These are phyloP conservation scores for Drosophila persimilis DNA, from an alignment of 1,140 invertebrate species.

Conservation along the genomic window DNA sequence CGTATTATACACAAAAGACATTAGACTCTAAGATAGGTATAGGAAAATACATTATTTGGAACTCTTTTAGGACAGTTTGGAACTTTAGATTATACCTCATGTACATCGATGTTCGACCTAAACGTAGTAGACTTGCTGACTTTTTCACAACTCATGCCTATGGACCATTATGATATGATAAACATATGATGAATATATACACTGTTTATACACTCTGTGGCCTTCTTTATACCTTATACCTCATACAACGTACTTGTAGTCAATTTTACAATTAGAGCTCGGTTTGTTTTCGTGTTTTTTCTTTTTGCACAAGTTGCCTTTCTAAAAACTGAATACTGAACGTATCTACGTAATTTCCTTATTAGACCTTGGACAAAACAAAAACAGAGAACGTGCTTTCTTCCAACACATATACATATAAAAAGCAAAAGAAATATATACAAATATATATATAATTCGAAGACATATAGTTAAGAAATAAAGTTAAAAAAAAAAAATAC, in stretches of 20 bases:
- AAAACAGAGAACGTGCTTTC: slow-evolving; percentile 45
- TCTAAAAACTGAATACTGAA: slow-evolving; percentile 35
- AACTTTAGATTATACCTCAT: slow-evolving; percentile 29
- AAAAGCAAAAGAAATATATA: slow-evolving; percentile 18
- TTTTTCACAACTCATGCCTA: slow-evolving; percentile 64
- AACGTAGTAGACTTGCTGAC: slow-evolving; percentile 65
- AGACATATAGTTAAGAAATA: slow-evolving; percentile 22
- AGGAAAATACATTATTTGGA: slow-evolving; percentile 10
- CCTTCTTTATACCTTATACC: slow-evolving; percentile 75
- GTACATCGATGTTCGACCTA: slow-evolving; percentile 49
- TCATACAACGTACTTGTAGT: slow-evolving; percentile 80
- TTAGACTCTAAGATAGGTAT: slow-evolving; percentile 22
- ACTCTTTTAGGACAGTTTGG: slow-evolving; percentile 16
- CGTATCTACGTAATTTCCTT: slow-evolving; percentile 52
- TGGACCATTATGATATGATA: slow-evolving; percentile 61
- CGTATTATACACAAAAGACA: slow-evolving; percentile 28
- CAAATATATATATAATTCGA: slow-evolving; percentile 27
- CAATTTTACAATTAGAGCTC: slow-evolving; percentile 65
- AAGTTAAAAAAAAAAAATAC: slow-evolving; percentile 3
- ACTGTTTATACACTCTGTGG: slow-evolving; percentile 75
- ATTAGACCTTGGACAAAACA: slow-evolving; percentile 53
- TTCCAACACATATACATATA: slow-evolving; percentile 34
- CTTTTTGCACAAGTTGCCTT: slow-evolving; percentile 73
- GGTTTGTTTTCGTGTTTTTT: slow-evolving; percentile 12
- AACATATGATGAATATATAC: slow-evolving; percentile 14